Percentiles rank a stretch among this genome's conserved stretches.
Evolutionary conservation across 2,797 vertebrate species (phyloP).

Genomic region (Anguilla anguilla): DNA sequence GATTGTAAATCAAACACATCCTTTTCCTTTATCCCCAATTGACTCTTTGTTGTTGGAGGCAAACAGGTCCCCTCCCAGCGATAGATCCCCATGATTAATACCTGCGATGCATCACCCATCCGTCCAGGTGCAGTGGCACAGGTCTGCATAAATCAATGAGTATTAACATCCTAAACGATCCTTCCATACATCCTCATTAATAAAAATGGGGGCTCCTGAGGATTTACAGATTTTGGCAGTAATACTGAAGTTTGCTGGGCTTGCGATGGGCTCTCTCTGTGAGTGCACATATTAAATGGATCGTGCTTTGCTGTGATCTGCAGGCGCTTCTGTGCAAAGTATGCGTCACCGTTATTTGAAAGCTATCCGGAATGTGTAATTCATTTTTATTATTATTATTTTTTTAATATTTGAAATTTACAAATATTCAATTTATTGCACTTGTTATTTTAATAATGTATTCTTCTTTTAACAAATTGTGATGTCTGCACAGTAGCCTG

Average conservation of each 20-base stretch:
- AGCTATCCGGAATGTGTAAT: not conserved
- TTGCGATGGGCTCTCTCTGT: not conserved
- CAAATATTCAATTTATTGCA: not conserved
- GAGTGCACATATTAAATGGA: slow-evolving; percentile 8
- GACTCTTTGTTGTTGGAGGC: slow-evolving; percentile 48
- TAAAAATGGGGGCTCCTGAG: slow-evolving; percentile 4
- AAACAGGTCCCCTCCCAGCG: slow-evolving; percentile 24
- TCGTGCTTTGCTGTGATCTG: not conserved
- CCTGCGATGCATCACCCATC: slow-evolving; percentile 38
- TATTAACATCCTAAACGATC: slow-evolving; percentile 48
- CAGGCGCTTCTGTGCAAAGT: not conserved
- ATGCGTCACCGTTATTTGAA: slow-evolving; percentile 24
- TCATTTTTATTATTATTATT: not conserved
- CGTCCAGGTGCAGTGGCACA: slow-evolving; percentile 22
- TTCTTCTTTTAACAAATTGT: too few relatives aligned
- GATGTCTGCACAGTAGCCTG: not conserved
- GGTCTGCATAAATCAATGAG: slow-evolving; percentile 52
- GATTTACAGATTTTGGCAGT: slow-evolving; percentile 17
- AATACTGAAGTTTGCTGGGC: not conserved
- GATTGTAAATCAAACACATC: slow-evolving; percentile 13
- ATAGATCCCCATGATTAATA: slow-evolving; percentile 41
- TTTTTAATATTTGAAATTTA: not conserved
- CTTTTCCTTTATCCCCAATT: slow-evolving; percentile 33
- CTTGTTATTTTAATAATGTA: too few relatives aligned
- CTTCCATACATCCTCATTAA: slow-evolving; percentile 34